Conservation (phyloP, 2,888 invertebrate genomes). For the Stictocephala bisonia region DNA sequence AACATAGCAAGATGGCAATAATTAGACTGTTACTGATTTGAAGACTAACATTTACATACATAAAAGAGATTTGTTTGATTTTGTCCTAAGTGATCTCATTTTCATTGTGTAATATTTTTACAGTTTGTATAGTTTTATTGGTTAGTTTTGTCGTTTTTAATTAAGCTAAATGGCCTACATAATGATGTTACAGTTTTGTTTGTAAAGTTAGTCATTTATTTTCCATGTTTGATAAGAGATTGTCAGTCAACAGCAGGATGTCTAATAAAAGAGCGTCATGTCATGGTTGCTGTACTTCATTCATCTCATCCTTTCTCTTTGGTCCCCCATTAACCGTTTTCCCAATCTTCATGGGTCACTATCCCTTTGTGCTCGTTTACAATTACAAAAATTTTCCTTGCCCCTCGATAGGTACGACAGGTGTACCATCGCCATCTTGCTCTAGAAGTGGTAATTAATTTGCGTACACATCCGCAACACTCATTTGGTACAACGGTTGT, state of each 20-base stretch:
- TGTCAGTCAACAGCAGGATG: conserved; percentile 16
- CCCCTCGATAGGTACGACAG: too few species aligned
- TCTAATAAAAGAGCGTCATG: conserved; percentile 46
- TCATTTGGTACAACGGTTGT: too few species aligned
- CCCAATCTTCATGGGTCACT: too few species aligned
- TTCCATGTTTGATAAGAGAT: conserved; percentile 37
- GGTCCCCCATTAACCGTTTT: too few species aligned
- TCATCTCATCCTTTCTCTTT: not conserved
- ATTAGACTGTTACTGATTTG: conserved; percentile 25
- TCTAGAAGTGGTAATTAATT: too few species aligned
- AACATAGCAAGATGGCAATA: conserved; percentile 1
- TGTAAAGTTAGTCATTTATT: conserved; percentile 26
- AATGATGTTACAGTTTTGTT: conserved; percentile 9
- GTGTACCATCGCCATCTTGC: too few species aligned
- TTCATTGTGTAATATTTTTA: not conserved
- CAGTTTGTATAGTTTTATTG: not conserved
- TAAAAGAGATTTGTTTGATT: conserved; percentile 17
- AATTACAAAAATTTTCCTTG: too few species aligned
- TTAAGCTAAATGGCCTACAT: conserved; percentile 34
- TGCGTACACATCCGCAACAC: too few species aligned
- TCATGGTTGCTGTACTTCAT: conserved; percentile 24
- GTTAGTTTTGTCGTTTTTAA: conserved; percentile 2
- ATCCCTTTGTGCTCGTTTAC: too few species aligned
- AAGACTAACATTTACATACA: conserved; percentile 27
- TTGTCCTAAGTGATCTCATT: conserved; percentile 27